Evolutionary conservation across 2,888 invertebrate species (phyloP), one percentile per base, ranked within the genome.

Genomic region (Zootermopsis nevadensis): DNA sequence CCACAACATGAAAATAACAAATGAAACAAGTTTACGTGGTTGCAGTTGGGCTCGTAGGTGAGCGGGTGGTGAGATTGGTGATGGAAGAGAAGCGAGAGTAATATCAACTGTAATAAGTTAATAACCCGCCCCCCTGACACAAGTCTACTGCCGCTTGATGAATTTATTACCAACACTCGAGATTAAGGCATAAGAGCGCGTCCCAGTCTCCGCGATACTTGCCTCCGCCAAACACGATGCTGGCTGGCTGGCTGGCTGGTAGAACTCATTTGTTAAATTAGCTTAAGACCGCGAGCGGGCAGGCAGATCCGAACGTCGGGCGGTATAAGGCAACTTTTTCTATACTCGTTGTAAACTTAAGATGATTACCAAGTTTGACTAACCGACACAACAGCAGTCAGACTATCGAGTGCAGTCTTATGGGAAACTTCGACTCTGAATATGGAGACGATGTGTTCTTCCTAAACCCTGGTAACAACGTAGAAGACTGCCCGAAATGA

Each of bases 311-410:
- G 48, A 15, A 48, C 12, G 7, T 48, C 48, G 48, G 15, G 48
- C 48, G 3, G 48, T 48, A 19, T 3, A 12, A 3, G 48, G 15
- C 38, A 42, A 6, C 38, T 12, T 60, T 60, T 60, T 60, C 60
- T 60, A 60, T 60, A 60, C 60, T 60, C 60, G 60, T 27, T 12
- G 27, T 60, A 60, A 60, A 60, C 60, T 60, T 60, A 60, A 60
- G 60, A 60, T n/a, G 42, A 42, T 42, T 42, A 42, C 1, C 15
- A 12, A 12, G 38, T 12, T 42, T 42, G 38, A 42, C 38, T 12
- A 42, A 42, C 10, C 38, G 38, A 42, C 8, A 15, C 38, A 42
- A 4, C 12, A 42, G n/a, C n/a, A n/a, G n/a, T n/a, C n/a, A n/a
- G n/a, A n/a, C n/a, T n/a, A n/a, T n/a, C n/a, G n/a, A n/a, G n/a